These are phyloP conservation scores for Parnassius orleans DNA, from an alignment of 2,888 invertebrate genomes.

Conservation along the genomic window DNA sequence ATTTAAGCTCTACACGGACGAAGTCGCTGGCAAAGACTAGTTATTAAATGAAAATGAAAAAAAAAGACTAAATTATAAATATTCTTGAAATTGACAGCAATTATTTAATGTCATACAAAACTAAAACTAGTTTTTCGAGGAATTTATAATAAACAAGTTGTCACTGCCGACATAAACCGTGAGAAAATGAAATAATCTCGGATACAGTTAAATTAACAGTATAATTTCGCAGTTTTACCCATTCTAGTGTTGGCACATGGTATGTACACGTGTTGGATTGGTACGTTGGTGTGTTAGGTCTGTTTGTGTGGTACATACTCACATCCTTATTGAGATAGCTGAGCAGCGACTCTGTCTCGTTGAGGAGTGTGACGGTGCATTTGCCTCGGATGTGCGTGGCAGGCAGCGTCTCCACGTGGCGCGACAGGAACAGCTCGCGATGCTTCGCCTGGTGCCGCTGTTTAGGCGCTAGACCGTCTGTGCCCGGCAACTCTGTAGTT, in stretches of 20 bases:
- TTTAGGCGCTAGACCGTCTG: conserved; percentile 87
- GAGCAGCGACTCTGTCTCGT: conserved; percentile 98
- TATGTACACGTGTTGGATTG: not conserved
- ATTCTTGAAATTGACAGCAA: too few species aligned
- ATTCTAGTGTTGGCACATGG: too few species aligned
- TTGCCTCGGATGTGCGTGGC: conserved; percentile 99
- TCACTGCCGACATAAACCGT: too few species aligned
- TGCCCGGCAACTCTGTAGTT: conserved; percentile 80
- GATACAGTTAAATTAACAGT: not conserved
- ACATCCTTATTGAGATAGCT: conserved; percentile 98
- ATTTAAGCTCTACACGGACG: too few species aligned
- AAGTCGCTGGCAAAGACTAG: too few species aligned
- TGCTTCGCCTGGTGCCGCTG: conserved; percentile 98
- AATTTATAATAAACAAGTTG: too few species aligned
- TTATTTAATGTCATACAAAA: not conserved
- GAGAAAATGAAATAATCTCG: conserved; percentile 2
- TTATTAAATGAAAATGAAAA: too few species aligned
- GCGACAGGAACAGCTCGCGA: conserved; percentile 97
- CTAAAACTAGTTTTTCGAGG: not conserved
- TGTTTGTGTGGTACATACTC: conserved; percentile 74
- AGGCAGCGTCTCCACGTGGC: conserved; percentile 98
- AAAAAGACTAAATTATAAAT: too few species aligned
- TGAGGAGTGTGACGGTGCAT: conserved; percentile 98
- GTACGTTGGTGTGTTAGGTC: conserved; percentile 27
- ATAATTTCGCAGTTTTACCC: not conserved